Conservation (phyloP, 2,888 invertebrate species). For the Dicycla oo region DNA sequence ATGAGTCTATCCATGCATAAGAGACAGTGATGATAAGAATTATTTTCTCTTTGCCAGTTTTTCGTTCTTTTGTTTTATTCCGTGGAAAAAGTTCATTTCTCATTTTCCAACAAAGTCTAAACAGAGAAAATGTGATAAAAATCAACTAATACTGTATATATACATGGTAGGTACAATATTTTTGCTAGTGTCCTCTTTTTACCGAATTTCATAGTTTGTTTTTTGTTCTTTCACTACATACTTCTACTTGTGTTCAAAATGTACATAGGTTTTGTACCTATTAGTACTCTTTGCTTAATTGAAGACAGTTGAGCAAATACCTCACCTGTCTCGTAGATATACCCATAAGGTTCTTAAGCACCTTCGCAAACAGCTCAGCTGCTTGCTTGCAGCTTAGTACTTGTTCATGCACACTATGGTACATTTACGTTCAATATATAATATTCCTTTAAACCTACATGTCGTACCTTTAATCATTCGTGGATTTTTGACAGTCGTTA, state of each 20-base stretch:
- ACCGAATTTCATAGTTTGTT: too few species aligned
- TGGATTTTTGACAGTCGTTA: too few species aligned
- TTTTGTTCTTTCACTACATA: neutral
- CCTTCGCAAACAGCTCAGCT: slow-evolving; percentile 6
- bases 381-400: neutral
- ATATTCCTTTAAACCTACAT: neutral
- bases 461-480: too few species aligned
- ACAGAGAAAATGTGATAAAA: neutral
- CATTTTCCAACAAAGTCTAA: neutral
- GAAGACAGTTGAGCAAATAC: too few species aligned
- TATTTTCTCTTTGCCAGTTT: neutral
- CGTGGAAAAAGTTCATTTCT: too few species aligned
- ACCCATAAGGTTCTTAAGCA: neutral
- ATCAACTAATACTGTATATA: neutral
- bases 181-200: neutral
- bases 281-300: too few species aligned
- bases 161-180: neutral
- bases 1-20: too few species aligned
- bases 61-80: neutral
- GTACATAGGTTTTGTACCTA: too few species aligned
- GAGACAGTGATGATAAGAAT: neutral
- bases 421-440: neutral
- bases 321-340: too few species aligned
- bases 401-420: neutral
- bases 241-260: too few species aligned